These are phyloP conservation scores for Crioceris asparagi DNA, from an alignment of 2,888 invertebrate genomes.

Conservation along the genomic window DNA sequence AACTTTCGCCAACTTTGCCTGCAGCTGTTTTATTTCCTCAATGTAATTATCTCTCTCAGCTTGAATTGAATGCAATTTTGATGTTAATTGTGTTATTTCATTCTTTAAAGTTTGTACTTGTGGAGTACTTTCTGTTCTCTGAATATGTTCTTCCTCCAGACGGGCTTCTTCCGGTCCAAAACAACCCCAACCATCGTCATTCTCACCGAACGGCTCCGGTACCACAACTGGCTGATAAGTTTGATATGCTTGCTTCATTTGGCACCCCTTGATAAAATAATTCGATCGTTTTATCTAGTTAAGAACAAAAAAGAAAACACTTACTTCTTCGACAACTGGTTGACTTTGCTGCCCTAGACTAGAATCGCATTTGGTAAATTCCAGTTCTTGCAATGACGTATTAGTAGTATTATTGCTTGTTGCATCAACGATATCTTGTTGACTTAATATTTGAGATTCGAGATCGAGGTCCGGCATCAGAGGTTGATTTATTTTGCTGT, in stretches of 20 bases:
- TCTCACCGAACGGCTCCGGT: constrained; percentile 30
- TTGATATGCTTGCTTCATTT: constrained; percentile 29
- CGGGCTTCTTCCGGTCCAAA: constrained; percentile 44
- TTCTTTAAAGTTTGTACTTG: constrained; percentile 28
- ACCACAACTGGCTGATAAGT: constrained; percentile 26
- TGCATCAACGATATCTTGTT: constrained; percentile 11
- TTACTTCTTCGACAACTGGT: constrained; percentile 16
- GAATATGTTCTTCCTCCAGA: constrained; percentile 39
- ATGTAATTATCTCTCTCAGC: constrained; percentile 46
- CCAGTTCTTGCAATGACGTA: constrained; percentile 21
- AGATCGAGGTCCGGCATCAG: constrained; percentile 11
- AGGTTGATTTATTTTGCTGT: too few relatives aligned
- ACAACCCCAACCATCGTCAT: constrained; percentile 54
- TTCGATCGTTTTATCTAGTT: not conserved
- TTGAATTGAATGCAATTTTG: constrained; percentile 48
- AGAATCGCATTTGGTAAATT: constrained; percentile 18
- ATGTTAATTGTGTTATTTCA: constrained; percentile 44
- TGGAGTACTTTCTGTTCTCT: constrained; percentile 23
- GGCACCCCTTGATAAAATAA: constrained; percentile 8
- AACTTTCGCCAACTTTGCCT: constrained; percentile 65
- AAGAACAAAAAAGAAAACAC: constrained; percentile 1
- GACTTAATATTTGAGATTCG: constrained; percentile 21
- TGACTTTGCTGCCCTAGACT: constrained; percentile 11
- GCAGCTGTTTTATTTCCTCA: constrained; percentile 52
- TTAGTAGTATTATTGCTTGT: too few relatives aligned